Conservation (phyloP, 2,113 vertebrate species). For the Anthoscopus minutus region DNA sequence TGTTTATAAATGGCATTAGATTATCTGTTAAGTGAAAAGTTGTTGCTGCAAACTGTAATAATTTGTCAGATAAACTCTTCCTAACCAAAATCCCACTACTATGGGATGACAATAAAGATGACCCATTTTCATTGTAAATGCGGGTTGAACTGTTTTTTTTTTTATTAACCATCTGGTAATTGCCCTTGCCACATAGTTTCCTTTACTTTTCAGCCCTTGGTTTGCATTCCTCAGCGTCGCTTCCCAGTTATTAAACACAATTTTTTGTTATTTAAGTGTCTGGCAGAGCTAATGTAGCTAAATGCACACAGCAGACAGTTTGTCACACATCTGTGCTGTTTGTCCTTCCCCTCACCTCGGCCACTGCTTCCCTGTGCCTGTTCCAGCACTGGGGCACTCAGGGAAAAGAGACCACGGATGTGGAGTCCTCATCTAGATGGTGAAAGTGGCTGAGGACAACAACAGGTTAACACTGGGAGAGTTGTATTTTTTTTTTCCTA, state of each 20-base stretch:
- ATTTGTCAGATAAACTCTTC: not conserved
- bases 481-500: not conserved
- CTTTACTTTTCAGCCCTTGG: not conserved
- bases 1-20: not conserved
- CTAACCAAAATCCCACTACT: not conserved
- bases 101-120: not conserved
- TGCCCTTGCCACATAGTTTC: slow-evolving; percentile 13
- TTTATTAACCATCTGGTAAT: not conserved
- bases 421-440: not conserved
- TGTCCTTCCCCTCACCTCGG: not conserved
- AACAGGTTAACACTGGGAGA: not conserved
- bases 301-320: not conserved
- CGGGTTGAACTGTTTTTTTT: not conserved
- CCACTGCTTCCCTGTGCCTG: not conserved
- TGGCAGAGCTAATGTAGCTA: not conserved
- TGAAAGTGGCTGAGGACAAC: not conserved
- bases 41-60: not conserved
- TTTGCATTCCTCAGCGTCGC: not conserved
- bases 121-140: not conserved
- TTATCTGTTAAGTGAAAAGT: not conserved
- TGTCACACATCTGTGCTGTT: not conserved
- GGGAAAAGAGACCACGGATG: not conserved
- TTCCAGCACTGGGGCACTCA: not conserved
- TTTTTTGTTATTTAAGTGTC: slow-evolving; percentile 5
- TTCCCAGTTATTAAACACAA: slow-evolving; percentile 31